Percentiles rank a stretch among this genome's conserved stretches.
Conservation (phyloP, 2,113 vertebrate genomes). For the Heterotilapia buettikoferi region DNA sequence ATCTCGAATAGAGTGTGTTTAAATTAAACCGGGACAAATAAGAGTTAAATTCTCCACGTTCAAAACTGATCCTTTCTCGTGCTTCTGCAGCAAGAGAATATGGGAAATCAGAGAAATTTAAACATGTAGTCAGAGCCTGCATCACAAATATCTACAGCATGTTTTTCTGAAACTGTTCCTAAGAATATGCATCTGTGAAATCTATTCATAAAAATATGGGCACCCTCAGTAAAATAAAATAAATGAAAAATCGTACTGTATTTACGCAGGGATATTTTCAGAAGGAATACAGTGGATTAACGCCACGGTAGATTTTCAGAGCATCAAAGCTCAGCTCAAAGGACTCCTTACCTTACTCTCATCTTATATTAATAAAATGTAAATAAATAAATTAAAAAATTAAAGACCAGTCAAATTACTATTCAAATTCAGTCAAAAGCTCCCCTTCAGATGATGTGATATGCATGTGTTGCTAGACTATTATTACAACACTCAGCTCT, state of each 20-base stretch:
- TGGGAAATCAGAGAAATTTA: constrained; percentile 41
- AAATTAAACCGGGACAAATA: constrained; percentile 12
- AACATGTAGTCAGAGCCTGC: constrained; percentile 20
- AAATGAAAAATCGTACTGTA: neutral
- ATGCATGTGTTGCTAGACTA: neutral
- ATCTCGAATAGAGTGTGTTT: neutral
- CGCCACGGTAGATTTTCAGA: neutral
- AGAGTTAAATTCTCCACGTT: constrained; percentile 4
- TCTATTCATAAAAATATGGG: neutral
- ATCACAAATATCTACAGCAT: constrained; percentile 4
- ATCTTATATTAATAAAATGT: neutral
- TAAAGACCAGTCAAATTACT: constrained; percentile 19
- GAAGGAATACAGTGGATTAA: constrained; percentile 5
- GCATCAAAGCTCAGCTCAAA: constrained; percentile 4
- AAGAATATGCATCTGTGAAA: neutral
- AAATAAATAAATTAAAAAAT: neutral
- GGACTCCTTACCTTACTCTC: constrained; percentile 5
- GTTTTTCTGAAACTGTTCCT: neutral
- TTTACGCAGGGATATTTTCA: neutral
- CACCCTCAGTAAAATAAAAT: neutral
- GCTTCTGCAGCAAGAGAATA: constrained; percentile 19
- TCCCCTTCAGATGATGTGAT: neutral
- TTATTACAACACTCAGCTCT: neutral
- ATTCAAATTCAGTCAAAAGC: neutral
- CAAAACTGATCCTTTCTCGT: neutral